Evolutionary conservation across 2,113 vertebrate species (phyloP).

Genomic region (Dicrurus megarhynchus): DNA sequence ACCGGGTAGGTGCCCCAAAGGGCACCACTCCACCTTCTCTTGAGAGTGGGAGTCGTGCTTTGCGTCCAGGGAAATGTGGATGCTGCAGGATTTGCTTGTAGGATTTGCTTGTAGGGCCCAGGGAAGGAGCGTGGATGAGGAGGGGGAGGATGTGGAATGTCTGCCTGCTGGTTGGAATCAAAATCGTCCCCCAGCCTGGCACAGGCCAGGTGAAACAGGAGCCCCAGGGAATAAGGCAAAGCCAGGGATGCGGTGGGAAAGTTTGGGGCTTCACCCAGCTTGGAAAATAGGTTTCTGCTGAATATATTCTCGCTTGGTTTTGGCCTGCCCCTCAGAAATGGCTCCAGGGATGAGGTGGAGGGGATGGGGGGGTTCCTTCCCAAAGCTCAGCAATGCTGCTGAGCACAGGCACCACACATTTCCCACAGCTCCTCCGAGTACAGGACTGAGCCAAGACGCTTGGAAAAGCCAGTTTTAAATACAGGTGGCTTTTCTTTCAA

Average conservation of each 20-base stretch:
- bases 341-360: background rate
- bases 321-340: background rate
- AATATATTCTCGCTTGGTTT: background rate
- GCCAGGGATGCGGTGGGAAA: rapidly evolving
- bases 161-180: background rate
- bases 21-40: rapidly evolving
- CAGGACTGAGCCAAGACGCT: rapidly evolving
- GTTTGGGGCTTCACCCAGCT: background rate
- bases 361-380: background rate
- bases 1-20: slow-evolving; percentile 73
- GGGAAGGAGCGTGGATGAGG: background rate
- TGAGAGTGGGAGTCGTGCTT: rapidly evolving
- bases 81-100: background rate
- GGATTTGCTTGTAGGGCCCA: background rate
- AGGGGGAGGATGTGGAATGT: background rate
- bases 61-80: rapidly evolving
- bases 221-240: rapidly evolving
- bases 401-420: background rate
- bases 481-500: background rate
- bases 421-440: background rate
- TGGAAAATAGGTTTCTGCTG: background rate
- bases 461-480: background rate
- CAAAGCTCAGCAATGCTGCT: background rate
- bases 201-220: rapidly evolving
- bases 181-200: background rate